A percentile compares a stretch with the other conserved stretches of the same genome.
These are phyloP conservation scores for Odontocolon sp. DNA, from an alignment of 2,888 invertebrate species.

Conservation along the genomic window DNA sequence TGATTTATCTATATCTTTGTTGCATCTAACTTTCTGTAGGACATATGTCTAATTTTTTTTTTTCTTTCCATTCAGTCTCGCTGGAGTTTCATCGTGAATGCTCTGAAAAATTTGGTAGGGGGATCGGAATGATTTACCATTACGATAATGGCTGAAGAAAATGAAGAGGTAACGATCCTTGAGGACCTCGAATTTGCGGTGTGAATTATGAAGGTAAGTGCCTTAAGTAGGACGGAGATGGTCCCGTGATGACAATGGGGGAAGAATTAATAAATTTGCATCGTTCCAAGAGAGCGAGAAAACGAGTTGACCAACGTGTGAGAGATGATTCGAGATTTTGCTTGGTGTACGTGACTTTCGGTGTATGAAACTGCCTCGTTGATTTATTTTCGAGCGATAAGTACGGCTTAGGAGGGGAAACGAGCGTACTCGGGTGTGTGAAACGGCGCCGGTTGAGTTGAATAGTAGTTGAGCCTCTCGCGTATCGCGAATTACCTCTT, in stretches of 20 bases:
- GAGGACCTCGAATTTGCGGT: constrained; percentile 53
- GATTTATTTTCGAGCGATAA: constrained; percentile 49
- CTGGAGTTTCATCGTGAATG: no score
- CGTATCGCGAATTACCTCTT: constrained; percentile 30
- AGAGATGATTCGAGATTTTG: constrained; percentile 19
- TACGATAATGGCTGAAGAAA: constrained; percentile 49
- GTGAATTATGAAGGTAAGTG: constrained; percentile 55
- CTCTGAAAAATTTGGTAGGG: background rate
- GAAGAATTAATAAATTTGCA: constrained; percentile 26
- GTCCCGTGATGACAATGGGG: constrained; percentile 39
- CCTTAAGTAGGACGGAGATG: constrained; percentile 52
- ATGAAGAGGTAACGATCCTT: constrained; percentile 59
- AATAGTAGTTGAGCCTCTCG: constrained; percentile 7
- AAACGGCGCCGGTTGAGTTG: constrained; percentile 12
- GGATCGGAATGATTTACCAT: constrained; percentile 52
- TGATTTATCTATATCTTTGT: no score
- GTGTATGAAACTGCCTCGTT: constrained; percentile 16
- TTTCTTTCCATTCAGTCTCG: no score
- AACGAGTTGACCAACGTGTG: background rate
- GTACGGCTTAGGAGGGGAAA: constrained; percentile 41
- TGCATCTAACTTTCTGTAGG: no score
- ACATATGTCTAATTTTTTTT: no score
- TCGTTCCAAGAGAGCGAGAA: constrained; percentile 5
- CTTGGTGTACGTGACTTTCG: constrained; percentile 42
- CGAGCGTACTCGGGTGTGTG: background rate